phyloP scores from a whole-genome alignment of 1,140 invertebrate genomes.

The Littorina saxatilis region DNA sequence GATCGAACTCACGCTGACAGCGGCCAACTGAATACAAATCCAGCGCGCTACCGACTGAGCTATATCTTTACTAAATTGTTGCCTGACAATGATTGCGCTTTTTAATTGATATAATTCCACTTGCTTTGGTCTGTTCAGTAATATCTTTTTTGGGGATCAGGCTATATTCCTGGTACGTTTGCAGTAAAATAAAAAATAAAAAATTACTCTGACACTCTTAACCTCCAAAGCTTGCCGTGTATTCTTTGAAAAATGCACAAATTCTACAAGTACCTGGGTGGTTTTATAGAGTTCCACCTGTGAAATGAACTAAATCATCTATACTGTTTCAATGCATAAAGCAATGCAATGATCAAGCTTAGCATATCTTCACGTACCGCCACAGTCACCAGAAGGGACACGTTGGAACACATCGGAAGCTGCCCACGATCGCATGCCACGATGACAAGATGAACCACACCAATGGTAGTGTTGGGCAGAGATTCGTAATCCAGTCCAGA shows the following conservation, averaged over 20 bases:
- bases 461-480: constrained; percentile 3
- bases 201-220: neutral
- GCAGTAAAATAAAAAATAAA: neutral
- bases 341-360: neutral
- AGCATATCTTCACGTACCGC: neutral
- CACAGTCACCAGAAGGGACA: constrained; percentile 7
- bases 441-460: neutral
- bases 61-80: too few relatives aligned
- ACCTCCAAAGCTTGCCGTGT: neutral
- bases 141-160: neutral
- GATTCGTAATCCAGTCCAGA: neutral
- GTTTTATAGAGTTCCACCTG: neutral
- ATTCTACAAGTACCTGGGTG: neutral
- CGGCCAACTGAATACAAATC: too few relatives aligned
- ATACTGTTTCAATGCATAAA: too few relatives aligned
- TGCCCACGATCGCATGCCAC: neutral
- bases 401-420: neutral
- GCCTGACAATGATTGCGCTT: too few relatives aligned
- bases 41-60: too few relatives aligned
- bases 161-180: neutral
- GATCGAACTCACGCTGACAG: too few relatives aligned
- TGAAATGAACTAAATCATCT: too few relatives aligned
- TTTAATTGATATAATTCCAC: too few relatives aligned
- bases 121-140: too few relatives aligned
- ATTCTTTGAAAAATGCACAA: neutral